Conservation (phyloP, 2,113 vertebrate species). For the Hemichromis elongatus region DNA sequence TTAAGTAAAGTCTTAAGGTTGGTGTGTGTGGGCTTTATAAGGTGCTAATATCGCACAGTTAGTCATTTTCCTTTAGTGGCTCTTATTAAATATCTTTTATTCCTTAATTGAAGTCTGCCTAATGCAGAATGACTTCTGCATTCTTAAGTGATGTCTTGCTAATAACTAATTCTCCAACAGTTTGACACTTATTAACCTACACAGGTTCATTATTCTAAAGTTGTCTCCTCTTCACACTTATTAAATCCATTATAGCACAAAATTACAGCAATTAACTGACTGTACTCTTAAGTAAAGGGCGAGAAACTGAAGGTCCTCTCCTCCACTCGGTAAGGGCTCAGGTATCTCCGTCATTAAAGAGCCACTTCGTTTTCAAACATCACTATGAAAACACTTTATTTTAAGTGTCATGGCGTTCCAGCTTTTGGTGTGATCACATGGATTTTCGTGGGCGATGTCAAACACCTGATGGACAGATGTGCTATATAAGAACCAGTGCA, state of each 20-base stretch:
- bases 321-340: neutral
- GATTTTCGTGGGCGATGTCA: neutral
- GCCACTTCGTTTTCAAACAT: neutral
- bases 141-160: neutral
- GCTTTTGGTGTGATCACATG: neutral
- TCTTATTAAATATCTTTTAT: neutral
- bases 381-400: neutral
- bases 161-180: neutral
- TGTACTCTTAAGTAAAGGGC: neutral
- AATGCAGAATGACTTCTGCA: too few species aligned
- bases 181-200: neutral
- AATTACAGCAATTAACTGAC: neutral
- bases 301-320: neutral
- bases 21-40: neutral
- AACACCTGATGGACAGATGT: neutral
- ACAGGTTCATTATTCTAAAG: neutral
- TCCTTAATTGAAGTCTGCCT: neutral
- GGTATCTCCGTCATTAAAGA: neutral
- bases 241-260: neutral
- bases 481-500: neutral
- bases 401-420: neutral
- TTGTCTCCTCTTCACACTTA: neutral
- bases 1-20: neutral
- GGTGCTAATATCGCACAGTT: neutral
- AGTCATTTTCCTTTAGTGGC: neutral